phyloP scores from a whole-genome alignment of 2,113 vertebrate genomes.

The Hymenochirus boettgeri region DNA sequence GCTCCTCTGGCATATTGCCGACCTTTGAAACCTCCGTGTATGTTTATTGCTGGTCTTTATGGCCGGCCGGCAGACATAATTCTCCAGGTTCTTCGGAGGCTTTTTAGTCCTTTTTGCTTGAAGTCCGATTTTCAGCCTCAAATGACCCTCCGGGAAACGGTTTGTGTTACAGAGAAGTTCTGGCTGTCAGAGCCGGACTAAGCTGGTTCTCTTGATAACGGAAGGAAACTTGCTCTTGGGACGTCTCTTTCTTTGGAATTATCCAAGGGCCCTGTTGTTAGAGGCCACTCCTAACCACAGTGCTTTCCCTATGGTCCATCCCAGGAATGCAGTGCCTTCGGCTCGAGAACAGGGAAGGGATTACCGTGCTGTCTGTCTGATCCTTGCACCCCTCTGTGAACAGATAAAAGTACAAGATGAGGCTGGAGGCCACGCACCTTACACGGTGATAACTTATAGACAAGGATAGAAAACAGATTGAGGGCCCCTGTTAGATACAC shows the following conservation, averaged over 20 bases:
- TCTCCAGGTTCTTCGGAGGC: conserved; percentile 94
- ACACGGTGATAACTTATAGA: no score
- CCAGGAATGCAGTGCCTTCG: conserved; percentile 54
- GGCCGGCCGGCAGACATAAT: conserved; percentile 92
- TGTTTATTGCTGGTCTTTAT: conserved; percentile 84
- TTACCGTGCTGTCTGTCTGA: conserved; percentile 45
- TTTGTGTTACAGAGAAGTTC: conserved; percentile 81
- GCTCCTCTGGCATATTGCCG: conserved; percentile 67
- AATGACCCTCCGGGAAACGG: conserved; percentile 81
- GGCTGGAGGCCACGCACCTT: no score
- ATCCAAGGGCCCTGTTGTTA: conserved; percentile 67
- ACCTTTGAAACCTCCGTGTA: conserved; percentile 63
- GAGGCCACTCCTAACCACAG: conserved; percentile 75
- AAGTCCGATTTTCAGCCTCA: conserved; percentile 84
- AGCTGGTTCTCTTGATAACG: conserved; percentile 2
- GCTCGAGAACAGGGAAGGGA: conserved; percentile 47
- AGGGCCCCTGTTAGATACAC: no score
- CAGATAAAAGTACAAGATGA: no score
- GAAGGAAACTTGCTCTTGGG: conserved; percentile 46
- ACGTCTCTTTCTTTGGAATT: conserved; percentile 59
- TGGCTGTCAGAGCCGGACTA: conserved; percentile 57
- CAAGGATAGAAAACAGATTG: no score
- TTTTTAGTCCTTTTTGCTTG: conserved; percentile 94
- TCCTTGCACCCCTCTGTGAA: not conserved
- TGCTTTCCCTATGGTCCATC: conserved; percentile 72